phyloP scores from a whole-genome alignment of 2,888 invertebrate species.

The Ecliptopera silaceata region DNA sequence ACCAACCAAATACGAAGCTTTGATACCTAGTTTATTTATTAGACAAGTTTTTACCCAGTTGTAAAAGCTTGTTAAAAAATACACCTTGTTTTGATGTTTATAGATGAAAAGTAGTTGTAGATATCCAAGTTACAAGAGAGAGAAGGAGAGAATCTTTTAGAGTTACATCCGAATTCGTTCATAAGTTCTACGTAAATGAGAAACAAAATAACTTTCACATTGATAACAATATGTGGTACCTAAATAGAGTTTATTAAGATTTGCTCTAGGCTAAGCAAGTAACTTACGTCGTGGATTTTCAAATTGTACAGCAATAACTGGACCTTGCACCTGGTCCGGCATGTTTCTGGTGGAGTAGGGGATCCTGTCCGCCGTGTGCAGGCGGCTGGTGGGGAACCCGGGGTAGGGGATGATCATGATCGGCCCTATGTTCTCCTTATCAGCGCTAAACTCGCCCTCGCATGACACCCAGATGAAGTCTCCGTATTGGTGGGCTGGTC shows the following conservation, averaged over 20 bases:
- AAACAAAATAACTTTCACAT: too few relatives aligned
- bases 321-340: conserved; percentile 65
- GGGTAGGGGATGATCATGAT: conserved; percentile 87
- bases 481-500: conserved; percentile 66
- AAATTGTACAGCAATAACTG: conserved; percentile 67
- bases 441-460: conserved; percentile 89
- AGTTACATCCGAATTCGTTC: too few relatives aligned
- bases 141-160: too few relatives aligned
- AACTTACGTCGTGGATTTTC: conserved; percentile 69
- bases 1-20: not conserved
- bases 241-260: too few relatives aligned
- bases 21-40: too few relatives aligned
- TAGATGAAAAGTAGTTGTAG: too few relatives aligned
- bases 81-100: too few relatives aligned
- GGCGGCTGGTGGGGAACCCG: conserved; percentile 72
- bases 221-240: too few relatives aligned
- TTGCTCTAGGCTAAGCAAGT: not conserved
- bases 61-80: too few relatives aligned
- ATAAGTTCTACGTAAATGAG: too few relatives aligned
- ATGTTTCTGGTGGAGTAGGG: conserved; percentile 57
- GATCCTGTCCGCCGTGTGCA: conserved; percentile 71
- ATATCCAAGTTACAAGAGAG: too few relatives aligned
- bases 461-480: conserved; percentile 92
- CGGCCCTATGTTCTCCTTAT: conserved; percentile 89
- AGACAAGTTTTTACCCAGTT: too few relatives aligned